phyloP scores from a whole-genome alignment of 2,797 vertebrate species.

The Ctenopoma kingsleyae region DNA sequence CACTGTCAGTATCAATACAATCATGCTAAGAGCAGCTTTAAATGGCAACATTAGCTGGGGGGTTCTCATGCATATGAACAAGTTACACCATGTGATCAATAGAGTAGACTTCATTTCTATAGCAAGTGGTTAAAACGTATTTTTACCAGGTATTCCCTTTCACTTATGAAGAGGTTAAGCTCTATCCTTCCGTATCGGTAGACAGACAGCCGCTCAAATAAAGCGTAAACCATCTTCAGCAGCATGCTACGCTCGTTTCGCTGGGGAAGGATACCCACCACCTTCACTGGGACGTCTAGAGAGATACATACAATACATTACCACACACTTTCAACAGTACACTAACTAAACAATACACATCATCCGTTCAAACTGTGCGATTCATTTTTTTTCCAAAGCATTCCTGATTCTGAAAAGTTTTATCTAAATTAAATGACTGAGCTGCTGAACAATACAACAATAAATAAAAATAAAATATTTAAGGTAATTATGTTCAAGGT shows the following conservation, averaged over 20 bases:
- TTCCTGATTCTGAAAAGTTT: not conserved
- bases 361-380: not conserved
- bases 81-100: not conserved
- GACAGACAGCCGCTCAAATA: conserved; percentile 89
- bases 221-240: conserved; percentile 88
- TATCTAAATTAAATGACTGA: not conserved
- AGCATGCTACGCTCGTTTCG: conserved; percentile 83
- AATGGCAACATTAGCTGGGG: too few relatives aligned
- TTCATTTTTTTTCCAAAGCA: not conserved
- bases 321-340: not conserved
- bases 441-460: not conserved
- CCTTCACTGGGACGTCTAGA: conserved; percentile 89
- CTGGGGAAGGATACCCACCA: conserved; percentile 88
- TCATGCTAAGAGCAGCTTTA: too few relatives aligned
- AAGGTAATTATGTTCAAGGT: not conserved
- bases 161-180: conserved; percentile 91
- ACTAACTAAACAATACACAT: conserved; percentile 1
- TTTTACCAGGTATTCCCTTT: conserved; percentile 90
- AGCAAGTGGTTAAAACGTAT: not conserved
- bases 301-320: conserved; percentile 28
- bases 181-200: conserved; percentile 92
- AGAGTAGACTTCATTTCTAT: not conserved
- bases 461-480: not conserved
- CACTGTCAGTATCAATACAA: not conserved
- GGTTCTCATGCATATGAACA: too few relatives aligned